Base-by-base conservation (phyloP, 2,113 vertebrate genomes). In the Orycteropus afer region DNA sequence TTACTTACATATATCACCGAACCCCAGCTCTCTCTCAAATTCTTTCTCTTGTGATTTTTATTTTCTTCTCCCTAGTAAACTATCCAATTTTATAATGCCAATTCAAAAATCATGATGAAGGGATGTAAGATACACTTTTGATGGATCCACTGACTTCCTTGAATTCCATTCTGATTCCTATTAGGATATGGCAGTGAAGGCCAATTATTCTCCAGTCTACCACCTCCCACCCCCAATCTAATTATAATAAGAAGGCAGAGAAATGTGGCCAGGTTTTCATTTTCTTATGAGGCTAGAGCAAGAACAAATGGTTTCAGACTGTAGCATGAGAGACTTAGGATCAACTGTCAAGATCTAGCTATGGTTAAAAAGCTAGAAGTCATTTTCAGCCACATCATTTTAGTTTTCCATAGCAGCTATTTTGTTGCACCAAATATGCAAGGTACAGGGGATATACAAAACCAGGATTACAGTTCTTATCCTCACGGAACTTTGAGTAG, bases 121-220 rank as follows among this genome's bases (percentile, higher is more conserved):
- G n/a, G 17, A 32, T 22, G 12, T 80, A 83, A 90, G 53, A 27
- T 42, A 1, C 90, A 65, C 77, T 87, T 69, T 73, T 91, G 69
- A 29, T 49, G 37, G 51, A 87, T 40, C 14, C 20, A n/a, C 29
- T 23, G 23, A 55, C 83, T 84, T 84, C 55, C 42, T 76, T 53
- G 37, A 90, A 45, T 77, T 92, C 18, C 20, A 47, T n/a, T 40
- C 20, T 23, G 51, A 78, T 69, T 94, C 96, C 49, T 84, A 63
- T 59, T 80, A 89, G 69, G 42, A 73, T 51, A 14, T 57, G 32
- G 32, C 40, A 45, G 17, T 59, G 29, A 63, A 63, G 37, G 25
- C 40, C 42, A 14, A 22, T 80, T 89, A 45, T 49, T 82, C 29
- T 42, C 78, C 13, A 40, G 27, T 74, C 47, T 59, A 18, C 81